Conservation (phyloP, 2,888 invertebrate genomes). For the Tholera decimalis region DNA sequence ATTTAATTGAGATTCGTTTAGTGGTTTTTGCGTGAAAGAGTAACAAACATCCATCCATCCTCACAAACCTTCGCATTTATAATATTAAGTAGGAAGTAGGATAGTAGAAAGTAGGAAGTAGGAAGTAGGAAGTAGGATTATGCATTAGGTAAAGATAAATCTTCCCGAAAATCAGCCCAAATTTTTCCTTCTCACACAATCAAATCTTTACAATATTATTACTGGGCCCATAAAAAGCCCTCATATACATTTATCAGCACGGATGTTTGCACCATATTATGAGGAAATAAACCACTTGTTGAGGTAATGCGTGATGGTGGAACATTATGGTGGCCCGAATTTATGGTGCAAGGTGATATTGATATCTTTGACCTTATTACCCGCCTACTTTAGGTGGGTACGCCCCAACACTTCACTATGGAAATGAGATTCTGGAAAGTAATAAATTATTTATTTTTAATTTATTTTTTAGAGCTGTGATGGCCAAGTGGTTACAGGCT, state of each 20-base stretch:
- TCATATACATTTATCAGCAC: constrained; percentile 62
- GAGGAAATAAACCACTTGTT: constrained; percentile 78
- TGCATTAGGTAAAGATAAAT: background rate
- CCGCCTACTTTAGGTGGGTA: constrained; percentile 15
- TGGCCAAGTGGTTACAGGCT: too few relatives aligned
- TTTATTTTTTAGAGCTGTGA: too few relatives aligned
- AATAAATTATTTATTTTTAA: too few relatives aligned
- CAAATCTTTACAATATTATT: constrained; percentile 41
- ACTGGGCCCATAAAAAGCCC: constrained; percentile 34
- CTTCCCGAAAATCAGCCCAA: background rate
- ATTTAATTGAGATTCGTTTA: too few relatives aligned
- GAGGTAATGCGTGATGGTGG: constrained; percentile 65
- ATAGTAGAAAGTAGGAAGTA: too few relatives aligned
- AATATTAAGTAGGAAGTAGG: too few relatives aligned
- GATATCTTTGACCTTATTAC: constrained; percentile 67
- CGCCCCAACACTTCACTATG: constrained; percentile 31
- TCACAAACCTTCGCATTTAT: too few relatives aligned
- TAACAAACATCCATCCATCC: too few relatives aligned
- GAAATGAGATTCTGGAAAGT: constrained; percentile 10
- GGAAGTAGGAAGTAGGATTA: too few relatives aligned
- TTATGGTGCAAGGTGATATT: constrained; percentile 57
- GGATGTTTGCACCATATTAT: constrained; percentile 67
- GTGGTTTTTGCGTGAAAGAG: too few relatives aligned
- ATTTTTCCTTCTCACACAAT: constrained; percentile 6
- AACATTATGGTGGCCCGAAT: constrained; percentile 57